Conservation (phyloP, 2,113 vertebrate genomes). For the Amphiprion ocellaris region DNA sequence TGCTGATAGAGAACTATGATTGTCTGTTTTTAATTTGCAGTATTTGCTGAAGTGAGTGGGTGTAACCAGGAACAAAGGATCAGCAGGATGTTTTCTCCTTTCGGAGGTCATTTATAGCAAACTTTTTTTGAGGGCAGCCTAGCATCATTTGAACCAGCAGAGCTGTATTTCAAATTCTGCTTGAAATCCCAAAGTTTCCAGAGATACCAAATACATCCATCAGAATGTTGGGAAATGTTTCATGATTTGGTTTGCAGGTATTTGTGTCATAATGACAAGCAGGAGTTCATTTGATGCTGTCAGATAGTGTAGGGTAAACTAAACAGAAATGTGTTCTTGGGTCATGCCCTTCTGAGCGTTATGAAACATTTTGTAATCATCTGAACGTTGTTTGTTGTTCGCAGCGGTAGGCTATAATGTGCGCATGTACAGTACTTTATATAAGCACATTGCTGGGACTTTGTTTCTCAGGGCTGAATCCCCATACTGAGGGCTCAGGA, state of each 20-base stretch:
- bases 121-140: background rate
- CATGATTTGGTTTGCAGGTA: background rate
- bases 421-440: constrained; percentile 8
- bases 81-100: background rate
- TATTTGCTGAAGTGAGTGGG: background rate
- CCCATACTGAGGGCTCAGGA: constrained; percentile 49
- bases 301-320: background rate
- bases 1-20: no score
- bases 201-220: background rate
- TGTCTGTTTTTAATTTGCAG: background rate
- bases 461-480: constrained; percentile 49
- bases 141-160: background rate
- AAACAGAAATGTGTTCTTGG: background rate
- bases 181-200: background rate
- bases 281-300: background rate
- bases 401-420: background rate
- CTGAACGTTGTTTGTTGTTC: constrained; percentile 1
- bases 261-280: background rate
- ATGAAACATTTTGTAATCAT: constrained; percentile 11
- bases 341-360: background rate
- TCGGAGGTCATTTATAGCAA: background rate
- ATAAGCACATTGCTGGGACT: constrained; percentile 55
- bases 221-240: background rate
- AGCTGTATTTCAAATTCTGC: background rate
- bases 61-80: background rate